A percentile compares a stretch with the other conserved stretches of the same genome.
Evolutionary conservation across 2,113 vertebrate genomes (phyloP).

Genomic region (Grantiella picta): DNA sequence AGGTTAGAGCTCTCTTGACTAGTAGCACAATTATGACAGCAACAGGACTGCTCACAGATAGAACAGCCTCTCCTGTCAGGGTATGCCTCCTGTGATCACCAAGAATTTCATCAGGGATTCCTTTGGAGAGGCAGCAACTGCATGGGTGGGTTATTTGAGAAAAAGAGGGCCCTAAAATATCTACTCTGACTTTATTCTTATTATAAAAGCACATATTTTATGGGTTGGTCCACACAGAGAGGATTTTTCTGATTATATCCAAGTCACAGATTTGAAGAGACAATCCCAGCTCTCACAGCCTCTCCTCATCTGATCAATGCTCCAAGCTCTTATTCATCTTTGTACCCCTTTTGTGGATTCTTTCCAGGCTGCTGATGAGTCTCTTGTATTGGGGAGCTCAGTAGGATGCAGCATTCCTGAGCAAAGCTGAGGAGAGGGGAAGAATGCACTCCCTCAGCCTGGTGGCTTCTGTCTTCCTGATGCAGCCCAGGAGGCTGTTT

Average conservation of each 20-base stretch:
- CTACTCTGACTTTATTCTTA: neutral
- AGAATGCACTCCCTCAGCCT: neutral
- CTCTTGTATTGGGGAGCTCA: neutral
- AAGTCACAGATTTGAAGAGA: neutral
- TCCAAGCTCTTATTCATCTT: neutral
- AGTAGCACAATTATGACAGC: neutral
- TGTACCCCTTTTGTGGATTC: neutral
- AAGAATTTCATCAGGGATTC: neutral
- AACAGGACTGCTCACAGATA: neutral
- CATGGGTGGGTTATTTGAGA: neutral
- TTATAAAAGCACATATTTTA: neutral
- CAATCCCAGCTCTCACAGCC: neutral
- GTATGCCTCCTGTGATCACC: neutral
- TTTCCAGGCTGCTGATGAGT: fast-evolving
- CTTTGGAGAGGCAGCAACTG: neutral
- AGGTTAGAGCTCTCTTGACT: neutral
- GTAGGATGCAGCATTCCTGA: neutral
- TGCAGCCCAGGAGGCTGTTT: neutral
- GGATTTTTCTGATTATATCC: neutral
- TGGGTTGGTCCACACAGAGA: neutral
- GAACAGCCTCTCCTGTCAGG: fast-evolving
- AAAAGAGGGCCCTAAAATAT: neutral
- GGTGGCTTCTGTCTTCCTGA: neutral
- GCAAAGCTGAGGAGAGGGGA: neutral
- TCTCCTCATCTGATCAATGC: neutral